Base-by-base conservation (phyloP, 2,113 vertebrate genomes). In the Perccottus glenii region DNA sequence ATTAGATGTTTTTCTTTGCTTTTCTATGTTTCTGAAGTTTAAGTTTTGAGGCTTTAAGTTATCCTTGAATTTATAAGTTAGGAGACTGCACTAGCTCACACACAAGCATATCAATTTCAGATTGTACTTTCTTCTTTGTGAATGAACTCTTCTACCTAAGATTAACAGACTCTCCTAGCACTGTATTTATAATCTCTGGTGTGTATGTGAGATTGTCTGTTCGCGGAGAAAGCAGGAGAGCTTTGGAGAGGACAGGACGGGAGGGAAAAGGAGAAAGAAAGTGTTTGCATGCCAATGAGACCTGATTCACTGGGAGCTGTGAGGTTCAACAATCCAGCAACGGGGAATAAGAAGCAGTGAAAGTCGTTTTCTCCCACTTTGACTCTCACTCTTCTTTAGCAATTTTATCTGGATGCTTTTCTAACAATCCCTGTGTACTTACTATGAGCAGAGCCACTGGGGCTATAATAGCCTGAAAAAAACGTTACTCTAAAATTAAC, bases 271-370 rank as follows among this genome's bases (percentile, higher is more conserved):
- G 67, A 53, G 32, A 62, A 60, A 64, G 73, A 55, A 73, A 60
- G 72, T 60, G 80, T 69, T 79, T 81, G 82, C 78, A 88, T 90
- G 75, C 52, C 75, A 84, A 84, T 90, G 85, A 81, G 67, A 70
- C 38, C 75, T 56, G 60, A 77, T 80, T 81, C 64, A 76, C 70
- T 61, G 55, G 43, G 48, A 81, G 74, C 35, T 4, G 10, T 7
- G 58, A 77, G 72, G 69, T 80, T 86, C 52, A 75, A 71, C 59
- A 75, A 72, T 75, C 45, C 36, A 65, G 3, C 4, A 11, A 27
- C 12, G 51, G 50, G 64, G 38, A 60, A 70, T 62, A 70, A 49
- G n/a, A 38, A 74, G 46, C 70, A 46, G 27, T 71, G 64, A 70
- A 58, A 69, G 46, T 40, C 19, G 59, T n/a, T 71, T 66, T 78